Base-by-base conservation (phyloP, 2,888 invertebrate species). In the Drosophila lutescens region DNA sequence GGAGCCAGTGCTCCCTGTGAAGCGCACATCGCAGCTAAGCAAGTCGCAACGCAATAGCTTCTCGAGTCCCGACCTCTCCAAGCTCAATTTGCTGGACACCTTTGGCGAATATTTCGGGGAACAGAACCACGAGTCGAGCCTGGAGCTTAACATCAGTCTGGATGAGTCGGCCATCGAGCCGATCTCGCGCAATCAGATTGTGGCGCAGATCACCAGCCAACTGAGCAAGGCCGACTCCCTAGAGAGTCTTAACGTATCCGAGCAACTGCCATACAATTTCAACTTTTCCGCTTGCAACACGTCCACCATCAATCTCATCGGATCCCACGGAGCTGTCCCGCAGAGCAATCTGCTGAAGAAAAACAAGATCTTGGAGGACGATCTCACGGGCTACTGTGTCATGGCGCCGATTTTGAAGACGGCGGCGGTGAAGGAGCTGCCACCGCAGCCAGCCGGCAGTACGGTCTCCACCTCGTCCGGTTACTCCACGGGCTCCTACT, bases 251-350 rank as follows among this genome's bases (percentile, higher is more conserved):
- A 92, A 92, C 77, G 83, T 92, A 23, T 92, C 92, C 0, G 84
- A 89, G 58, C 90, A 90, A 49, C 80, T 92, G 47, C 89, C 91
- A 13, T 80, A 89, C 34, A 92, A 91, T 75, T 92, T 92, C 44
- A 92, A 92, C 72, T 90, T 92, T 58, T 92, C 92, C 0, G 92
- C 92, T 8, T 90, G 89, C 47, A 92, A 92, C 68, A 79, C 89
- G 12, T 92, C 92, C 0, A 89, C 88, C 10, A 90, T 92, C 0
- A 92, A 92, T 85, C 86, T 92, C 17, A 80, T 92, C 53, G 92
- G 92, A 2, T 79, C 91, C 5, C 89, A 90, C 79, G 84, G 92
- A 2, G 91, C 91, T 5, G 80, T 80, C 1, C 69, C 76, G 1
- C 83, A 85, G 44, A 59, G 56, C 10, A 75, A 57, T 41, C 50